Conservation (phyloP, 2,888 invertebrate genomes). For the Aquatica leii region DNA sequence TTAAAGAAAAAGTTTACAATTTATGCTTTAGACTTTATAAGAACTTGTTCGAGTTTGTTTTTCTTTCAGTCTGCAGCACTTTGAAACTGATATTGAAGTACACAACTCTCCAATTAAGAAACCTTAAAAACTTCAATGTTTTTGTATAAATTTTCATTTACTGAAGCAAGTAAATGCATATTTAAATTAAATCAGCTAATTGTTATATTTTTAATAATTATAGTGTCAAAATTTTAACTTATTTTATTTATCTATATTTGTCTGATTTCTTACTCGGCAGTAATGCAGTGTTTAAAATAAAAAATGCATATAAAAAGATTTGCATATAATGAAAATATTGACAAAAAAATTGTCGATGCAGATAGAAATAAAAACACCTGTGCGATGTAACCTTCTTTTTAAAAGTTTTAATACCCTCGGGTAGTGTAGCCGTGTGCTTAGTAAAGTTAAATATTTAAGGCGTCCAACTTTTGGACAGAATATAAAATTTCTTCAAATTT, state of each 20-base stretch:
- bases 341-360: not conserved
- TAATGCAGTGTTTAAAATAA: too few relatives aligned
- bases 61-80: conserved; percentile 34
- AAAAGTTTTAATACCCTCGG: conserved; percentile 10
- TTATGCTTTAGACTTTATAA: not conserved
- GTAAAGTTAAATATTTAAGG: conserved; percentile 5
- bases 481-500: conserved; percentile 2
- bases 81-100: conserved; percentile 35
- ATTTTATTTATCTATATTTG: too few relatives aligned
- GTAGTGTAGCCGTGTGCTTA: not conserved
- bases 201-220: too few relatives aligned
- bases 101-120: conserved; percentile 38
- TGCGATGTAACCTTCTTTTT: not conserved
- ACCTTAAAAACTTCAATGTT: conserved; percentile 29
- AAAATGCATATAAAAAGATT: too few relatives aligned
- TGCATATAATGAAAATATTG: too few relatives aligned
- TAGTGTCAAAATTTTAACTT: too few relatives aligned
- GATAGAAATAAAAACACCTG: conserved; percentile 11
- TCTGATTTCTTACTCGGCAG: too few relatives aligned
- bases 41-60: conserved; percentile 26
- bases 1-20: not conserved
- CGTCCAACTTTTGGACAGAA: not conserved
- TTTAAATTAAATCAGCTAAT: conserved; percentile 26
- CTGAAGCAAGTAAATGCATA: conserved; percentile 21
- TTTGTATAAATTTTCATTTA: conserved; percentile 20